A percentile compares a stretch with the other conserved stretches of the same genome.
phyloP scores from a whole-genome alignment of 2,888 invertebrate species.

The Nomada fabriciana region DNA sequence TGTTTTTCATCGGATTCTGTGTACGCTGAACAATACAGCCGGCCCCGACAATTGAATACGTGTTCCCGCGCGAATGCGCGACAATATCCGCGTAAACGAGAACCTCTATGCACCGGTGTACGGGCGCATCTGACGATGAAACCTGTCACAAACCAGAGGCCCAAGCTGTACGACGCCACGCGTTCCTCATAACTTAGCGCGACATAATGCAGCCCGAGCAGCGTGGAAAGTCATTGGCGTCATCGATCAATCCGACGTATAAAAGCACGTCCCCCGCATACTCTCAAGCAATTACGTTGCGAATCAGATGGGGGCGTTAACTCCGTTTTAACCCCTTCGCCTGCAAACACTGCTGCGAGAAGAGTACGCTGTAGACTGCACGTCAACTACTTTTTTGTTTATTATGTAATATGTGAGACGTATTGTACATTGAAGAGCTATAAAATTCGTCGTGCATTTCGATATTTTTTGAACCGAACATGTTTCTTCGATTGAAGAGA shows the following conservation, averaged over 20 bases:
- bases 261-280: neutral
- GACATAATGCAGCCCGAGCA: constrained; percentile 44
- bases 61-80: constrained; percentile 40
- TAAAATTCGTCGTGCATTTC: too few relatives aligned
- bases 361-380: too few relatives aligned
- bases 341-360: too few relatives aligned
- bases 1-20: constrained; percentile 36
- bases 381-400: too few relatives aligned
- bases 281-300: constrained; percentile 24
- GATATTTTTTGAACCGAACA: too few relatives aligned
- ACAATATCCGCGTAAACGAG: constrained; percentile 50
- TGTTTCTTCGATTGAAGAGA: too few relatives aligned
- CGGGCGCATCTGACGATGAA: constrained; percentile 60
- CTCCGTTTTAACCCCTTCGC: neutral
- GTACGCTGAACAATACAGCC: constrained; percentile 11
- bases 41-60: constrained; percentile 52
- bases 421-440: too few relatives aligned
- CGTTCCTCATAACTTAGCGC: constrained; percentile 37
- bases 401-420: too few relatives aligned
- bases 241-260: constrained; percentile 51
- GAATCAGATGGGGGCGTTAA: neutral
- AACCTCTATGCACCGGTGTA: constrained; percentile 17
- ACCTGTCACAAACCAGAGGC: constrained; percentile 58
- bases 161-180: constrained; percentile 29
- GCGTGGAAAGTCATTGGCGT: constrained; percentile 52